A percentile compares a stretch with the other conserved stretches of the same genome.
phyloP scores from a whole-genome alignment of 2,113 vertebrate genomes.

The Chloebia gouldiae region DNA sequence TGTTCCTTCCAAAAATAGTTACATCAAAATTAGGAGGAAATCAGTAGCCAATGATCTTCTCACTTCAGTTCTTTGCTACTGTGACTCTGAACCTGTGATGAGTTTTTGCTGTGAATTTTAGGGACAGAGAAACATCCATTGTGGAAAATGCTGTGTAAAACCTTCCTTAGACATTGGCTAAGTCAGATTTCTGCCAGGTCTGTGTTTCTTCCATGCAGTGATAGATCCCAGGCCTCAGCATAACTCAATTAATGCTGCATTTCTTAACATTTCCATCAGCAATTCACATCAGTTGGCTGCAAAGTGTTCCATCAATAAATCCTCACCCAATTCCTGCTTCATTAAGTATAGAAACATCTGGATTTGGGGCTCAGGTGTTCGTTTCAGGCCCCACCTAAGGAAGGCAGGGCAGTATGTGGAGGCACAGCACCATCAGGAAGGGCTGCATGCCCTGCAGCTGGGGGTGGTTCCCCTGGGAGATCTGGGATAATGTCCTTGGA shows the following conservation, averaged over 20 bases:
- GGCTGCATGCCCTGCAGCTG: accelerated
- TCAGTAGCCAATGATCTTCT: not conserved
- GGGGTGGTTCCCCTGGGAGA: not conserved
- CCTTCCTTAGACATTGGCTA: not conserved
- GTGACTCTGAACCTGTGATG: not conserved
- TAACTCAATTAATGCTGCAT: not conserved
- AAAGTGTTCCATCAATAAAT: not conserved
- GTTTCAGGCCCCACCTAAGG: not conserved
- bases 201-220: not conserved
- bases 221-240: not conserved
- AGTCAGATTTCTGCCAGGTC: not conserved
- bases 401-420: not conserved
- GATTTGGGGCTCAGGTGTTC: not conserved
- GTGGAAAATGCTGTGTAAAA: not conserved
- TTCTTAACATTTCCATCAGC: not conserved
- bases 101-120: not conserved
- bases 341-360: not conserved
- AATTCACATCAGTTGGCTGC: not conserved
- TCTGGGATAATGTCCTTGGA: not conserved
- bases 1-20: not conserved
- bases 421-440: not conserved
- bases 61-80: not conserved
- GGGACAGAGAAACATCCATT: not conserved
- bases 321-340: not conserved
- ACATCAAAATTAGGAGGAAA: not conserved